Evolutionary conservation across 2,113 vertebrate species (phyloP).

Genomic region (human): DNA sequence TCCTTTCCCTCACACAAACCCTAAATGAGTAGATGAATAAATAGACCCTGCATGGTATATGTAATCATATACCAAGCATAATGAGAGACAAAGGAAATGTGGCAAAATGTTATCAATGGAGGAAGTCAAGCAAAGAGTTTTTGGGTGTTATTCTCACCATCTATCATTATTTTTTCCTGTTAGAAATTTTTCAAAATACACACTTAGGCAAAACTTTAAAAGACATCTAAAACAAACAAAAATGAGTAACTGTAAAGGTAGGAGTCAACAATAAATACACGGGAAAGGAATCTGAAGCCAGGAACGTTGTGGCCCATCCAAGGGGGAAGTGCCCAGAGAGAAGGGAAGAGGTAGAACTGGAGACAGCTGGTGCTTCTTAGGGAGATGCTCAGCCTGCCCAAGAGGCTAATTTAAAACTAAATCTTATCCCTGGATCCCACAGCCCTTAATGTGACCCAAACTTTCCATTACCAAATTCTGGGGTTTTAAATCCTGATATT

Average conservation of each 20-base stretch:
- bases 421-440: conserved; percentile 52
- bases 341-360: neutral
- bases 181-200: neutral
- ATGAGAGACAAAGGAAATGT: neutral
- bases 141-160: fast-evolving
- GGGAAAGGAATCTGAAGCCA: neutral
- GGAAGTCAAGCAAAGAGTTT: neutral
- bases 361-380: conserved; percentile 60
- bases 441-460: conserved; percentile 57
- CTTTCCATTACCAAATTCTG: conserved; percentile 66
- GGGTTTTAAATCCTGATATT: conserved; percentile 32
- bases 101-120: neutral
- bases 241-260: neutral
- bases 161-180: neutral
- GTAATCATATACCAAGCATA: neutral
- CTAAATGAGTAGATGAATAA: no score
- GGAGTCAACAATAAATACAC: neutral
- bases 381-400: neutral
- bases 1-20: neutral
- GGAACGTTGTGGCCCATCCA: conserved; percentile 1
- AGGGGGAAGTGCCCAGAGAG: neutral
- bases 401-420: conserved; percentile 59
- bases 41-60: fast-evolving
- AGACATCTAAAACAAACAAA: neutral
- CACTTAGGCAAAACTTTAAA: neutral